Conservation (phyloP, 53 echinoderm and acorn worm species). For the Hippasteria phrygiana region DNA sequence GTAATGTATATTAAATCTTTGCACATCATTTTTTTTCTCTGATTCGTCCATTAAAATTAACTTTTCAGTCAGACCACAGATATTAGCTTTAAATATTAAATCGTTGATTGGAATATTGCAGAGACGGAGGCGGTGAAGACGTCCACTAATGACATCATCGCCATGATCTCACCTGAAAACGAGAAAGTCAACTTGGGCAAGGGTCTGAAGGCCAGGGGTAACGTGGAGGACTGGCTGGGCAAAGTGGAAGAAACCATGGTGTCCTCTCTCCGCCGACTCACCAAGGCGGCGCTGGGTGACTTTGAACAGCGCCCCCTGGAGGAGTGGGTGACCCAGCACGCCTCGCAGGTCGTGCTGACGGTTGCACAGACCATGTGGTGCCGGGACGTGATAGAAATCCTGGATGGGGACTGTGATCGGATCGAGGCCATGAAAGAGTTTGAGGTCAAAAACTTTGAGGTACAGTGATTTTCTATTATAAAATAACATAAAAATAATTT, state of each 20-base stretch:
- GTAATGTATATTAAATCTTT: too few species aligned
- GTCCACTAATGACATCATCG: constrained; percentile 95
- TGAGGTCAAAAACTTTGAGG: constrained; percentile 87
- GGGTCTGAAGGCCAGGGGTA: constrained; percentile 98
- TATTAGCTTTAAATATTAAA: too few species aligned
- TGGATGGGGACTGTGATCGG: constrained; percentile 82
- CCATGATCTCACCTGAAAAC: constrained; percentile 94
- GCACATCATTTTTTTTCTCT: too few species aligned
- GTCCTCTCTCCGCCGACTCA: constrained; percentile 82
- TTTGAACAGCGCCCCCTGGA: constrained; percentile 81
- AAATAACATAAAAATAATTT: too few species aligned
- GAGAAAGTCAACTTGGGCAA: constrained; percentile 95
- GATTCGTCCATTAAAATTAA: too few species aligned
- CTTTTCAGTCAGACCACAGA: too few species aligned
- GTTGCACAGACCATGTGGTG: constrained; percentile 98
- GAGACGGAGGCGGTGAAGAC: constrained; percentile 73
- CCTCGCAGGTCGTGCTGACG: constrained; percentile 98
- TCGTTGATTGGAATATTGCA: not conserved
- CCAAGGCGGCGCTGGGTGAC: constrained; percentile 90
- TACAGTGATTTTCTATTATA: too few species aligned
- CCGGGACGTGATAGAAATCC: constrained; percentile 83
- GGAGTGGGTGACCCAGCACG: constrained; percentile 92
- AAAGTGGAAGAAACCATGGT: constrained; percentile 98
- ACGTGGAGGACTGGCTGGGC: constrained; percentile 98
- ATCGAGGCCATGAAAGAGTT: constrained; percentile 81